phyloP scores from a whole-genome alignment of 2,113 vertebrate genomes.

The Diadophis punctatus region DNA sequence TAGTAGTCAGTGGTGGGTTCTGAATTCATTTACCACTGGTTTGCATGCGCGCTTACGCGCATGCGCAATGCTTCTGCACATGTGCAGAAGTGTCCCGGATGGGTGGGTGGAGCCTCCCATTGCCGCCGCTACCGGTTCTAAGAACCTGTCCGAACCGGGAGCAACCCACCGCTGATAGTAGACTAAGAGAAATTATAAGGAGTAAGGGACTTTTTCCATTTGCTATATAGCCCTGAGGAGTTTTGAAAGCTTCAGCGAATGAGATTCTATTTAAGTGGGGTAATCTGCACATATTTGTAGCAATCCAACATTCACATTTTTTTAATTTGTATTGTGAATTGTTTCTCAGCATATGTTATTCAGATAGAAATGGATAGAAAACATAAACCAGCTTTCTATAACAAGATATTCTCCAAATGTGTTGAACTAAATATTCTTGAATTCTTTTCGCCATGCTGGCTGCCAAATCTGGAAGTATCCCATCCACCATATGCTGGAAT shows the following conservation, averaged over 20 bases:
- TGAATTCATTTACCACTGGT: no score
- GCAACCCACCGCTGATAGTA: background rate
- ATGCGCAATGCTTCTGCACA: no score
- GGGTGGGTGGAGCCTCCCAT: no score
- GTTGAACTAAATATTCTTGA: background rate
- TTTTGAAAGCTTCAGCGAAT: background rate
- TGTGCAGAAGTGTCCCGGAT: no score
- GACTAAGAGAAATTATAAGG: background rate
- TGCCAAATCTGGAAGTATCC: no score
- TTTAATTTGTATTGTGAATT: background rate
- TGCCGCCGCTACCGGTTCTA: no score
- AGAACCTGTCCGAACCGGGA: no score
- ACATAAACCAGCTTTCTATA: background rate
- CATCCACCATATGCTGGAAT: background rate
- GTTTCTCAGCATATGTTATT: slow-evolving; percentile 7
- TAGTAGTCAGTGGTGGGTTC: background rate
- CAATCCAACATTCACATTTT: background rate
- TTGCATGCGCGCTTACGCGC: no score
- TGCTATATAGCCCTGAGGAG: background rate
- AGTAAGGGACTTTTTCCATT: background rate
- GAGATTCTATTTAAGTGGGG: background rate
- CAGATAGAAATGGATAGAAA: background rate
- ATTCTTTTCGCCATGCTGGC: no score
- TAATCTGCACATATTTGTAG: background rate
- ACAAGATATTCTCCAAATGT: background rate